These are phyloP conservation scores for Calameuta pallipes DNA, from an alignment of 2,888 invertebrate species.

Conservation along the genomic window DNA sequence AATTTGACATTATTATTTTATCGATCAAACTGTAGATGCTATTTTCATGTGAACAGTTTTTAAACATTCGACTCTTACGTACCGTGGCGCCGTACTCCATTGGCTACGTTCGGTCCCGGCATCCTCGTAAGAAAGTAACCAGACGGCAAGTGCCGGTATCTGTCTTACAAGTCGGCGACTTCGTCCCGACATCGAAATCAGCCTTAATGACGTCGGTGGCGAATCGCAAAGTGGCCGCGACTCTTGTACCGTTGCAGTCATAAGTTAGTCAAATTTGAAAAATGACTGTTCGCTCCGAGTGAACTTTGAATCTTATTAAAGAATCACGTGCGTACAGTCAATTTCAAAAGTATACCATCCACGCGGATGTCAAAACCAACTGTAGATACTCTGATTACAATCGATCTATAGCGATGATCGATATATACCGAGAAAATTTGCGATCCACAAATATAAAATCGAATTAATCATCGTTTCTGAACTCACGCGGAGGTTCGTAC, in stretches of 20 bases:
- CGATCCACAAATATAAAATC: background rate
- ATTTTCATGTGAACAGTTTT: background rate
- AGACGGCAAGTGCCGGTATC: background rate
- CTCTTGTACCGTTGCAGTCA: background rate
- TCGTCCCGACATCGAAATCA: constrained; percentile 12
- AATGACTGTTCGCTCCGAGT: background rate
- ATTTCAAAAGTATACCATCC: background rate
- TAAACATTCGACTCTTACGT: background rate
- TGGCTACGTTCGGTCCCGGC: background rate
- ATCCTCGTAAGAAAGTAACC: background rate
- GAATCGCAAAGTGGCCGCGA: constrained; percentile 16
- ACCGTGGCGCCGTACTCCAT: background rate
- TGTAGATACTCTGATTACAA: background rate
- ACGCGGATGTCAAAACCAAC: background rate
- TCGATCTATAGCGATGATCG: background rate
- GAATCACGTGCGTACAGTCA: background rate
- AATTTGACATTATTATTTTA: background rate
- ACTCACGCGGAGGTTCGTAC: background rate
- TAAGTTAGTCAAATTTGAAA: background rate
- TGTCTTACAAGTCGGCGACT: background rate
- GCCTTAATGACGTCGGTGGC: constrained; percentile 17
- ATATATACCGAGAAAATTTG: background rate
- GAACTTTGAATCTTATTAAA: background rate
- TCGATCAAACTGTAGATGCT: background rate
- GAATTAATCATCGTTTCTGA: background rate